Conservation (phyloP, 2,113 vertebrate genomes). For the Erythrocebus patas region DNA sequence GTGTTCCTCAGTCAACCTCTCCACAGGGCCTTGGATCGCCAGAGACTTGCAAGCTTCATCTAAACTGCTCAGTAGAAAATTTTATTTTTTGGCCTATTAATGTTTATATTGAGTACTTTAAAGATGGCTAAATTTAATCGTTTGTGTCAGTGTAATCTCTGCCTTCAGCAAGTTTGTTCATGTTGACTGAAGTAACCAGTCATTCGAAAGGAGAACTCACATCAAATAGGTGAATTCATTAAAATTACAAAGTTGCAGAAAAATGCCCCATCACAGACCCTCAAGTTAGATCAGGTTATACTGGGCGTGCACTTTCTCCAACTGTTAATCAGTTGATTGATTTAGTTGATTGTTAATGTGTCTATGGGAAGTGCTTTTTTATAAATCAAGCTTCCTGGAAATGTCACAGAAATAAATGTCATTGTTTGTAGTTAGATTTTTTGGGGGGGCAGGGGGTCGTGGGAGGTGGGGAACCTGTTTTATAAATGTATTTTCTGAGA, state of each 20-base stretch:
- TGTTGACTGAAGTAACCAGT: slow-evolving; percentile 31
- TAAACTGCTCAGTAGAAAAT: background rate
- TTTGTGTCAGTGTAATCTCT: background rate
- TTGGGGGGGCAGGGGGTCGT: fast-evolving
- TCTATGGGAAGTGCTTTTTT: background rate
- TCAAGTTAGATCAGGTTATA: background rate
- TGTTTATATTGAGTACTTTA: background rate
- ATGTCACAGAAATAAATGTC: background rate
- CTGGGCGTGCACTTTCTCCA: background rate
- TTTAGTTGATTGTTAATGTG: background rate
- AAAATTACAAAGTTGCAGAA: background rate
- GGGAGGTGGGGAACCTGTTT: background rate
- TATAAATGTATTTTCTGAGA: background rate
- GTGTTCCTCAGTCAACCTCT: background rate
- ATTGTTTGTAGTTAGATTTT: background rate
- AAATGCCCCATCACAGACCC: background rate
- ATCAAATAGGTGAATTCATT: background rate
- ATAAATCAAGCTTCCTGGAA: background rate
- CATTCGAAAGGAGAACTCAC: background rate
- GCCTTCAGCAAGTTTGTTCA: background rate
- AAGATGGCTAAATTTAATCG: background rate
- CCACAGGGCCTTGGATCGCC: background rate
- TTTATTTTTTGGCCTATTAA: background rate
- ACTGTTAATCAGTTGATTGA: background rate
- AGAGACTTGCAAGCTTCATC: background rate